Conservation (phyloP, 2,888 invertebrate genomes). For the Poecilus cupreus region DNA sequence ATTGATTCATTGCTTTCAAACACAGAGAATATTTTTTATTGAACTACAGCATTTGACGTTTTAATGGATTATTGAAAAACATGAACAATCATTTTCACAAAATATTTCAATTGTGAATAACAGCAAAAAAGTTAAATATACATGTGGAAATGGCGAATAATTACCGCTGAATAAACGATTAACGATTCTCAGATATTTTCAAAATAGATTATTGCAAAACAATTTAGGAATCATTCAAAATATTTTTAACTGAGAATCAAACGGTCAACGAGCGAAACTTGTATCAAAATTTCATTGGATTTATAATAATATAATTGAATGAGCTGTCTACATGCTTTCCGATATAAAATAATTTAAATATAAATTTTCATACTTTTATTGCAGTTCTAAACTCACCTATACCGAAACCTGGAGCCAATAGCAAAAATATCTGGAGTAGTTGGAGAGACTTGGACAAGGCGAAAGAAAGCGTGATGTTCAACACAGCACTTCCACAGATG, state of each 20-base stretch:
- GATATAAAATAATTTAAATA: too few species aligned
- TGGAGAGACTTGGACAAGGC: slow-evolving; percentile 87
- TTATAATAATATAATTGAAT: too few species aligned
- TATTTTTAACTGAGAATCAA: too few species aligned
- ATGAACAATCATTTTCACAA: background rate
- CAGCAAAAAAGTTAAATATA: background rate
- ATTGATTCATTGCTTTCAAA: slow-evolving; percentile 9
- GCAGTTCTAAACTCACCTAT: slow-evolving; percentile 82
- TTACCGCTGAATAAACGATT: background rate
- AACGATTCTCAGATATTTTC: too few species aligned
- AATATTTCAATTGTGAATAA: background rate
- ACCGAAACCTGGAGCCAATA: slow-evolving; percentile 85
- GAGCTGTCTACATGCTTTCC: too few species aligned
- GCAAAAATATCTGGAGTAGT: slow-evolving; percentile 85
- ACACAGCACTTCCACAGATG: slow-evolving; percentile 97
- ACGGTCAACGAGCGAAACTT: too few species aligned
- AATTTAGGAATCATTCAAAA: too few species aligned
- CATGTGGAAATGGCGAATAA: background rate
- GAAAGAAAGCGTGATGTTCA: slow-evolving; percentile 96
- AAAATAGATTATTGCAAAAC: too few species aligned
- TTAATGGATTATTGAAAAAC: background rate
- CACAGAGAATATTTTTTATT: background rate
- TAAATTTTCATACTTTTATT: too few species aligned
- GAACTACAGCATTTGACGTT: background rate
- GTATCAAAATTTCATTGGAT: too few species aligned